Evolutionary conservation across 1,140 invertebrate species (phyloP), one percentile per base, ranked within the genome.

Genomic region (Caerostris darwini): DNA sequence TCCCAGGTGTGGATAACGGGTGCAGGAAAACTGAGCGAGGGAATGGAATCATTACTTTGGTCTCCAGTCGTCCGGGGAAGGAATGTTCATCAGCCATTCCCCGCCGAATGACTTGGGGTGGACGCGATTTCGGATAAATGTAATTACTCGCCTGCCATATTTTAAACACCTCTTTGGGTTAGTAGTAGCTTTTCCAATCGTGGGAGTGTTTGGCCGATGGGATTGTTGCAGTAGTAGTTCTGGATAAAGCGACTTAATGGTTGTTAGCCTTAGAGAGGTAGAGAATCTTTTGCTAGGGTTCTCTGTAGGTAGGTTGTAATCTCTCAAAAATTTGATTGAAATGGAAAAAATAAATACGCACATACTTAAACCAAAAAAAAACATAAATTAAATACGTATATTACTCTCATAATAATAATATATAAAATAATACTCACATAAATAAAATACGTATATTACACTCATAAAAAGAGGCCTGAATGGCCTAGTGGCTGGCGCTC

Each of bases 1-100:
- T 77, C 71, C 71, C 71, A 77, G 71, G 71, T 77, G 71, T 12
- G 71, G 71, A 77, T 77, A 77, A 77, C 71, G 50, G 53, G 50
- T 34, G 34, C 34, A 34, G 2, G 34, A 2, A 34, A 34, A 34
- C 34, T 0, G 34, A 34, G 34, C 34, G 0, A 34, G 71, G 8
- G 34, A 34, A 19, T 7, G 71, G 50, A 77, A 77, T 77, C 71
- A 53, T 77, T 77, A 77, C 71, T 77, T 77, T 77, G 34, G 34
- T 50, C 14, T 77, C 34, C 34, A 77, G 34, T 53, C 50, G 34
- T 50, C 34, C 34, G 71, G 14, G 69, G 19, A n/a, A 71, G 6
- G 34, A 14, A 50, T 77, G 34, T 77, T 77, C 34, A 77, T 77
- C 10, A 10, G 53, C 2, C 71, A 77, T 77, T 77, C 34, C 71